Conservation (phyloP, 2,797 vertebrate genomes). For the Scomberomorus guttatus region DNA sequence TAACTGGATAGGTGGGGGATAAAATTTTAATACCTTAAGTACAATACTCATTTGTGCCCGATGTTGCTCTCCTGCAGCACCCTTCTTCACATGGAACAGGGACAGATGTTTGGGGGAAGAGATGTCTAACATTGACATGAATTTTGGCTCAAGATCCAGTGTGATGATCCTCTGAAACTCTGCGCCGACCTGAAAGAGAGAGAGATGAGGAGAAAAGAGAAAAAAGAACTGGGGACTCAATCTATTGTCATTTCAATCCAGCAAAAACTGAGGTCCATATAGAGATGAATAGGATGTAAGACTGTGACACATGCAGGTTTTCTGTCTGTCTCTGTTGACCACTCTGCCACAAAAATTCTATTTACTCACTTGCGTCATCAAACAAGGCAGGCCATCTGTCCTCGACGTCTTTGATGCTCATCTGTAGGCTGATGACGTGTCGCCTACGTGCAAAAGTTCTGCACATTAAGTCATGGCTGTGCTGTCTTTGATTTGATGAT, state of each 20-base stretch:
- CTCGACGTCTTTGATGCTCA: constrained; percentile 48
- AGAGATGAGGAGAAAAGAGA: neutral
- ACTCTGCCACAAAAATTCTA: no score
- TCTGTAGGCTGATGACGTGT: constrained; percentile 28
- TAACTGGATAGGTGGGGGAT: neutral
- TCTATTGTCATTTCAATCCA: no score
- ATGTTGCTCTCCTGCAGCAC: constrained; percentile 42
- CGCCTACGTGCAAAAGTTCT: constrained; percentile 36
- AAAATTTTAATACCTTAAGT: constrained; percentile 32
- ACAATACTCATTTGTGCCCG: constrained; percentile 33
- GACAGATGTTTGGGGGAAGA: constrained; percentile 38
- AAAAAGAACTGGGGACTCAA: no score
- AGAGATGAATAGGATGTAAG: no score
- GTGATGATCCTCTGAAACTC: constrained; percentile 37
- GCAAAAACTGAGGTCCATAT: no score
- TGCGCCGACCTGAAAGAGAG: constrained; percentile 14
- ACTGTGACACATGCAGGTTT: no score
- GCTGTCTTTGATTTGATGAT: constrained; percentile 14
- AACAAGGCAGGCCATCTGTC: constrained; percentile 52
- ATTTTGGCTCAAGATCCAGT: constrained; percentile 50
- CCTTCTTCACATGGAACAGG: constrained; percentile 35
- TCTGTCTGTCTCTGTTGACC: no score
- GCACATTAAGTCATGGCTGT: constrained; percentile 23
- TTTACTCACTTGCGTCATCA: constrained; percentile 39
- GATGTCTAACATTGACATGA: constrained; percentile 27